Evolutionary conservation across 1,140 invertebrate species (phyloP), one percentile per base, ranked within the genome.

Genomic region (Vollenhovia emeryi): DNA sequence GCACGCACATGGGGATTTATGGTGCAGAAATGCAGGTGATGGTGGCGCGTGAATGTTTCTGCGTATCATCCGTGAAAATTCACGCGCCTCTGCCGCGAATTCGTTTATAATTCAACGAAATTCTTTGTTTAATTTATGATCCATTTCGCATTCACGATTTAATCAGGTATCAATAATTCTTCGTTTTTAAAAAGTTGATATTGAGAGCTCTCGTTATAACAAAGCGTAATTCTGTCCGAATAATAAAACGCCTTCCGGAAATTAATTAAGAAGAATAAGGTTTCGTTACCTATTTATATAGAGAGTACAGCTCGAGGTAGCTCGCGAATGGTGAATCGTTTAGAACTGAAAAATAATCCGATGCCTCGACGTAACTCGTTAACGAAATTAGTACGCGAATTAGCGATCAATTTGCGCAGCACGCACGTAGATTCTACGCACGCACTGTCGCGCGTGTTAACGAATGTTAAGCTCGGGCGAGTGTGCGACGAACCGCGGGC

Each of bases 1-100:
- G 36, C 64, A 82, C 59, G 66, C 64, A 73, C 33, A 40, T 9
- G 11, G 40, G 50, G 66, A 82, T 82, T 82, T 82, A 82, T 82
- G 66, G 50, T 45, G 78, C 78, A 82, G 78, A 82, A 82, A 82
- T 73, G 78, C 78, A 68, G 33, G 48, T 48, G 33, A 33, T 40
- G 36, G 48, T 33, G 50, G 48, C 18, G 50, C 36, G 30, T 18
- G 50, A 30, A 71, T 43, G 52, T 66, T 66, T 57, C 21, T 30
- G 33, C 21, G 30, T 79, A 27, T 68, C 45, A 43, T 55, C 76
- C 43, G 57, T 78, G 74, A 78, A 78, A 78, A 78, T 78, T 78
- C 74, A 48, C 33, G 62, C 60, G 11, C 24, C 24, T 78, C 59
- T 68, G 15, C 11, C 8, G 21, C 7, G 13, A 30, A 68, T 68